Conservation (phyloP, 1,140 invertebrate species). For the Argopecten irradians region DNA sequence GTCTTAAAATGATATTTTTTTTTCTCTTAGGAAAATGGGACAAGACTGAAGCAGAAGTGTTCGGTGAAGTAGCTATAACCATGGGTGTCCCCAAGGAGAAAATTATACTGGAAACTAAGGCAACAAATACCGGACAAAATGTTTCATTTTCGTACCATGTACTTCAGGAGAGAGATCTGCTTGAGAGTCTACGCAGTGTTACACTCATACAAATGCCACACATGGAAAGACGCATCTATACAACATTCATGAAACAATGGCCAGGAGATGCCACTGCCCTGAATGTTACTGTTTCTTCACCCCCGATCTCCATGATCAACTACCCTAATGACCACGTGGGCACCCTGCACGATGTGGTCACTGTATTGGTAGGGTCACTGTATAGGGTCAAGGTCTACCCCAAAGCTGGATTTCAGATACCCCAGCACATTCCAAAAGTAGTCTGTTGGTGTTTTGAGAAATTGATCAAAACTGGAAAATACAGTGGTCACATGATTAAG, state of each 20-base stretch:
- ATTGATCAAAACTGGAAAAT: slow-evolving; percentile 19
- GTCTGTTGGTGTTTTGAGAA: slow-evolving; percentile 43
- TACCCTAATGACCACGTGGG: slow-evolving; percentile 57
- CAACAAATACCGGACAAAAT: slow-evolving; percentile 66
- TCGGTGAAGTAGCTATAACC: slow-evolving; percentile 48
- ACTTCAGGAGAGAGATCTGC: not conserved
- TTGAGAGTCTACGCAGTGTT: slow-evolving; percentile 34
- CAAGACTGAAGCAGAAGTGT: slow-evolving; percentile 58
- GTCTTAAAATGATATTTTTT: too few species aligned
- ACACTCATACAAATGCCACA: slow-evolving; percentile 59
- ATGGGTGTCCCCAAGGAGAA: slow-evolving; percentile 48
- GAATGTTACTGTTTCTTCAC: slow-evolving; percentile 55
- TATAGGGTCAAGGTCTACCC: slow-evolving; percentile 57
- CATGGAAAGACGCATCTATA: slow-evolving; percentile 58
- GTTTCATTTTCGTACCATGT: slow-evolving; percentile 57
- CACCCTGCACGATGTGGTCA: slow-evolving; percentile 49
- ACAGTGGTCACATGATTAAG: not conserved
- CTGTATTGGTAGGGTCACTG: slow-evolving; percentile 52
- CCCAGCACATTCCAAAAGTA: slow-evolving; percentile 52
- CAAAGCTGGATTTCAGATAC: slow-evolving; percentile 54
- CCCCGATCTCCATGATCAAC: slow-evolving; percentile 50
- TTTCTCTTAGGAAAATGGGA: slow-evolving; percentile 50
- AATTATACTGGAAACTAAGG: slow-evolving; percentile 58
- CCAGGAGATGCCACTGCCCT: slow-evolving; percentile 33
- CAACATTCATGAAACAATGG: slow-evolving; percentile 66